Evolutionary conservation across 2,797 vertebrate genomes (phyloP), one percentile per base, ranked within the genome.

Genomic region (Enteromius fasciolatus): DNA sequence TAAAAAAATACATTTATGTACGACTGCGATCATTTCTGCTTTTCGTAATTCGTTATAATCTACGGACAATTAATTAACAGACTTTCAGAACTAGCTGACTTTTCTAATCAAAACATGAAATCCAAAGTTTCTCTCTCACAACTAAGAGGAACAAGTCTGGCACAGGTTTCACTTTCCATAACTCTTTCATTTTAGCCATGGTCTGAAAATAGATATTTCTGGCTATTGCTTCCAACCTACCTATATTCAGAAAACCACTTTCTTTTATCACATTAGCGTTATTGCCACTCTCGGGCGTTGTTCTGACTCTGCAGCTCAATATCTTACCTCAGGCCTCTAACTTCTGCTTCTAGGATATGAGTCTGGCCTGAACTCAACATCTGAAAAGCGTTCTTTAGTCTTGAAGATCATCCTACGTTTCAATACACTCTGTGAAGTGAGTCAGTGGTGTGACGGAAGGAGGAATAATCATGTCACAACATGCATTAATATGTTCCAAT

Each of bases 221-320:
- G 90, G 90, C 85, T 87, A 88, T 91, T 90, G 89, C 91, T 93
- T 92, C 92, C 91, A 92, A 89, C 90, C 89, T 92, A 91, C 92
- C 91, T 93, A 91, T 85, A 92, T 93, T 93, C 92, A 90, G 92
- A 92, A 89, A 92, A 90, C 89, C 90, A 93, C 93, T 93, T 93
- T 92, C 93, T 93, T 90, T 95, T 91, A 95, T 94, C 91, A 88
- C 89, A 95, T 95, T 94, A 94, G 90, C 82, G 86, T 94, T 95
- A 95, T 94, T 94, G 94, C 94, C 93, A 90, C 91, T 93, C 92
- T 91, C 90, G 88, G 63, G 83, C 89, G 89, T 92, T 90, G 88
- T 89, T 90, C 89, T 70, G 89, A 91, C 91, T 92, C 91, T 63
- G 90, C 90, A 91, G 86, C 92, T 90, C 92, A 92, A 92, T 89